Conservation (phyloP, 1,140 invertebrate genomes). For the Aphelinus atriplicis region DNA sequence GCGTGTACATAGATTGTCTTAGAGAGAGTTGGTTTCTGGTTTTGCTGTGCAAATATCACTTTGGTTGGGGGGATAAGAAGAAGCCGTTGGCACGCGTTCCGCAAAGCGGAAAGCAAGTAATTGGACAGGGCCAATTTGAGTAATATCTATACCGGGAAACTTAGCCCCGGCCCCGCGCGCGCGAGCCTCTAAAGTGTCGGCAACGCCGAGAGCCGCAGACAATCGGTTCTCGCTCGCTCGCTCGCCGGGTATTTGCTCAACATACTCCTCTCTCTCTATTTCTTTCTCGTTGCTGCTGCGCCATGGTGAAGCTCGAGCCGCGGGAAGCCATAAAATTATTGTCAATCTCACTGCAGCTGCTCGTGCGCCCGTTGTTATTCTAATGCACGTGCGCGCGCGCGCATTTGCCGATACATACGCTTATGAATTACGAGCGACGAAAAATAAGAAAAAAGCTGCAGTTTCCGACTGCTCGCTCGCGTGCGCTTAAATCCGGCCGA, state of each 20-base stretch:
- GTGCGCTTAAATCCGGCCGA: no score
- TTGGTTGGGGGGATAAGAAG: neutral
- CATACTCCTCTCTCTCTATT: neutral
- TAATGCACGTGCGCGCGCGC: no score
- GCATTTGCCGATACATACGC: neutral
- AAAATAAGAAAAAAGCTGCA: no score
- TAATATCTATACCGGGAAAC: conserved; percentile 28
- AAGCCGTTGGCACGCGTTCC: neutral
- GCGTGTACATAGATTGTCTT: no score
- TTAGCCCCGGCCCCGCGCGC: neutral
- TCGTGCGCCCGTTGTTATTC: no score
- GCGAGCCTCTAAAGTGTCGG: no score
- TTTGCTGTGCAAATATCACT: no score
- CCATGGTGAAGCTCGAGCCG: neutral
- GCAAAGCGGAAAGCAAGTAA: conserved; percentile 32
- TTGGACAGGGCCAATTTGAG: conserved; percentile 28
- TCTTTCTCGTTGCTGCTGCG: neutral
- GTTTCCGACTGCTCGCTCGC: no score
- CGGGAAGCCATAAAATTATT: conserved; percentile 12
- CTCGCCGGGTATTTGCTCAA: no score
- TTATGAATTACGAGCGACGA: neutral
- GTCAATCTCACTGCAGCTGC: neutral
- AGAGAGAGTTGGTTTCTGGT: no score
- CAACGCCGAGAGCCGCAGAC: no score
- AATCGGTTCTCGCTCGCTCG: no score